Conservation (phyloP, 30 jellyfish, hydroid and myxozoan genomes). For the Hydractinia symbiolongicarpus region DNA sequence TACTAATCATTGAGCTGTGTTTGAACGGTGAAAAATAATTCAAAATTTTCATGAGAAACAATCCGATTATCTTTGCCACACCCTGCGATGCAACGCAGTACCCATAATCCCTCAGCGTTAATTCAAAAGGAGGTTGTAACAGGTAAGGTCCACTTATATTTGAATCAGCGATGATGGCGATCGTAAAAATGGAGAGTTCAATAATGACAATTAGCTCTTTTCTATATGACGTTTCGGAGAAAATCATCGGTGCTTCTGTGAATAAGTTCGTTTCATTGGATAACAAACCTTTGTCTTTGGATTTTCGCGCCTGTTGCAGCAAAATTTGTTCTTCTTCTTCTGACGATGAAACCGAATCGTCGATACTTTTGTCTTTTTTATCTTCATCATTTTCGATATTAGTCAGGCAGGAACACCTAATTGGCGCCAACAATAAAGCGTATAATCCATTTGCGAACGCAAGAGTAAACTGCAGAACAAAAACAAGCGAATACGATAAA, state of each 20-base stretch:
- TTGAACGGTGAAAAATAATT: background rate
- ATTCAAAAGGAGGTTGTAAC: slow-evolving; percentile 24
- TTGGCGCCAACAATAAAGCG: slow-evolving; percentile 21
- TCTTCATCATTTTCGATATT: background rate
- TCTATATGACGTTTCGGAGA: slow-evolving; percentile 25
- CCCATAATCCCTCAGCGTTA: slow-evolving; percentile 18
- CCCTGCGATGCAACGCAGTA: slow-evolving; percentile 32
- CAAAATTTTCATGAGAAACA: background rate
- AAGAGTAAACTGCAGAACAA: slow-evolving; percentile 29
- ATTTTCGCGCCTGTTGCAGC: slow-evolving; percentile 1
- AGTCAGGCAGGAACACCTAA: background rate
- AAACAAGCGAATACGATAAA: slow-evolving; percentile 6
- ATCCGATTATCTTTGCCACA: slow-evolving; percentile 24
- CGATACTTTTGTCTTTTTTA: background rate
- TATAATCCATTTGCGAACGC: background rate
- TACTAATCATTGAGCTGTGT: slow-evolving; percentile 17
- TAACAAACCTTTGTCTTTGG: slow-evolving; percentile 11
- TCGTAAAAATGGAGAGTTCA: slow-evolving; percentile 20
- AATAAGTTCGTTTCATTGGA: slow-evolving; percentile 11
- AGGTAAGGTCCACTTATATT: slow-evolving; percentile 29
- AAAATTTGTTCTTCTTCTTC: slow-evolving; percentile 10
- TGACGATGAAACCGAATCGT: background rate
- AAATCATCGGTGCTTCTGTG: slow-evolving; percentile 43
- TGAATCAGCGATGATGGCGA: slow-evolving; percentile 29
- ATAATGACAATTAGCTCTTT: slow-evolving; percentile 23